phyloP scores from a whole-genome alignment of 2,113 vertebrate species.

The Grallaria varia region DNA sequence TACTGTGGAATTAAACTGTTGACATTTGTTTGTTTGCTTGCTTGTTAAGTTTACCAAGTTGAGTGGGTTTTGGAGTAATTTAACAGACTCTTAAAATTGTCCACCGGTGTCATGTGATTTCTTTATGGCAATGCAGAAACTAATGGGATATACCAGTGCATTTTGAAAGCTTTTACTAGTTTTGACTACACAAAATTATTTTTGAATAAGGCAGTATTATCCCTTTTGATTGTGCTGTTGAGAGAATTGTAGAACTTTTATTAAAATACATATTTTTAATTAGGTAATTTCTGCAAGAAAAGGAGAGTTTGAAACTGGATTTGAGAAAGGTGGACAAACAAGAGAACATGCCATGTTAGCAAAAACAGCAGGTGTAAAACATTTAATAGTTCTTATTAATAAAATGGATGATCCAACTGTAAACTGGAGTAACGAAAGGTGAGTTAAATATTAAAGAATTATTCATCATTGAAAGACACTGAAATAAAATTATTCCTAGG shows the following conservation, averaged over 20 bases:
- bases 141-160: not conserved
- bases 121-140: not conserved
- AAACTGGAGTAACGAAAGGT: conserved; percentile 98
- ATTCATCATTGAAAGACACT: not conserved
- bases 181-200: not conserved
- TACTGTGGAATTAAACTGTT: not conserved
- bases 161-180: not conserved
- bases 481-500: not conserved
- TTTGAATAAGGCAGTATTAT: not conserved
- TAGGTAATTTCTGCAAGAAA: conserved; percentile 98
- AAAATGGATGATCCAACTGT: conserved; percentile 99
- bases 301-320: conserved; percentile 99
- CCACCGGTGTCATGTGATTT: not conserved
- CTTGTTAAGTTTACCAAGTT: not conserved
- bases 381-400: conserved; percentile 97
- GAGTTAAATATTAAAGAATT: not conserved
- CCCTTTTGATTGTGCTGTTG: not conserved
- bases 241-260: not conserved
- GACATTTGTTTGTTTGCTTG: not conserved
- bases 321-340: conserved; percentile 98
- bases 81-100: not conserved
- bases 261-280: not conserved
- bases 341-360: conserved; percentile 98
- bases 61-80: not conserved
- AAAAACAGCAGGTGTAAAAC: conserved; percentile 98